These are phyloP conservation scores for Caenorhabditis doughertyi DNA, from an alignment of 2,888 invertebrate genomes.

Conservation along the genomic window DNA sequence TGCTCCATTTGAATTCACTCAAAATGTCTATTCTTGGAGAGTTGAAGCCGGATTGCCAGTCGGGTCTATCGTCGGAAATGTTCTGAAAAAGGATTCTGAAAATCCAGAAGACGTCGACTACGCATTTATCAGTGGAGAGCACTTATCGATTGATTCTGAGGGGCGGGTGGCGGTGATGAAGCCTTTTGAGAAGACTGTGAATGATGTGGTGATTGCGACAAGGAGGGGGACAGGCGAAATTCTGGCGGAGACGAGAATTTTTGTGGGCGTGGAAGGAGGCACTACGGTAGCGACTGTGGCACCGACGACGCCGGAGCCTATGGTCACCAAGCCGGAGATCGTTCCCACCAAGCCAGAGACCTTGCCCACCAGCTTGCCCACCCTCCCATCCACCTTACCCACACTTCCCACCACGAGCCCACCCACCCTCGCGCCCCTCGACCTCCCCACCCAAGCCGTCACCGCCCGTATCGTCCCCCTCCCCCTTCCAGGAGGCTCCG, in stretches of 20 bases:
- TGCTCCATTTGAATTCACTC: conserved; percentile 29
- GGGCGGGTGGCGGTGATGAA: conserved; percentile 59
- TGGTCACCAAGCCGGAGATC: conserved; percentile 17
- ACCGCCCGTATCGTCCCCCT: conserved; percentile 21
- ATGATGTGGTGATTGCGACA: conserved; percentile 64
- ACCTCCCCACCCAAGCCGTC: conserved; percentile 11
- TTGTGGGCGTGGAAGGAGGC: conserved; percentile 44
- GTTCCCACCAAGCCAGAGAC: neutral
- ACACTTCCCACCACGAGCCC: neutral
- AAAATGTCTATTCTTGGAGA: conserved; percentile 48
- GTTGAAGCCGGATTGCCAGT: conserved; percentile 34
- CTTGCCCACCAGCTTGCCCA: conserved; percentile 10
- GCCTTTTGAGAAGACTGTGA: conserved; percentile 51
- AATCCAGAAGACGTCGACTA: conserved; percentile 25
- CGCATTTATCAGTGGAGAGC: conserved; percentile 41
- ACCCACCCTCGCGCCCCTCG: conserved; percentile 27
- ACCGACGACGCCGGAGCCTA: no score
- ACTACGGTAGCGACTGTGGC: conserved; percentile 30
- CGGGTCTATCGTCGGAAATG: conserved; percentile 63
- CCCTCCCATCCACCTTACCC: neutral
- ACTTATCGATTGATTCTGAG: conserved; percentile 55
- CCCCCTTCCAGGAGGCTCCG: neutral
- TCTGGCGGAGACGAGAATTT: conserved; percentile 55
- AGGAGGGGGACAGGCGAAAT: conserved; percentile 38
- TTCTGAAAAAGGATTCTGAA: neutral